A percentile compares a stretch with the other conserved stretches of the same genome.
Conservation (phyloP, 2,888 invertebrate genomes). For the Torymus aiolomorphi region DNA sequence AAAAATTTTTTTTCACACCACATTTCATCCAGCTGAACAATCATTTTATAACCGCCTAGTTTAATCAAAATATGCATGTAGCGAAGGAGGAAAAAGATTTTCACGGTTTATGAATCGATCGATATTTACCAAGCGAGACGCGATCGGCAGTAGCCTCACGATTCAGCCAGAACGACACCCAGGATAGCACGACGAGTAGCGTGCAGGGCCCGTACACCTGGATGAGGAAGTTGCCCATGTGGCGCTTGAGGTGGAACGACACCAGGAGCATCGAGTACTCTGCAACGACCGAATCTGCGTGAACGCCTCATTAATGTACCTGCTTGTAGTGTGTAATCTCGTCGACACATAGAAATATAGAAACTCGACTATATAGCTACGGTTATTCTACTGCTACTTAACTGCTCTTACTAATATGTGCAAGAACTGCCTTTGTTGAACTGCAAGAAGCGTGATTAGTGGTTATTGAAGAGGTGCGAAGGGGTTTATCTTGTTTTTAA, state of each 20-base stretch:
- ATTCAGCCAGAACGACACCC: constrained; percentile 92
- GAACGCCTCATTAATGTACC: constrained; percentile 16
- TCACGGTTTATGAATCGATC: too few species aligned
- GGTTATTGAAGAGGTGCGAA: too few species aligned
- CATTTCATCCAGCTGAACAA: too few species aligned
- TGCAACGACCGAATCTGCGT: constrained; percentile 74
- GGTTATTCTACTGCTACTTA: constrained; percentile 15
- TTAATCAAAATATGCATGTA: too few species aligned
- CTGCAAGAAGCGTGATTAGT: too few species aligned
- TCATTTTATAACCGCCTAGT: too few species aligned
- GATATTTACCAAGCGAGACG: constrained; percentile 82
- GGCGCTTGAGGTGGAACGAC: constrained; percentile 86
- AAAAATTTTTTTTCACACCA: too few species aligned
- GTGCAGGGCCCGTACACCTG: constrained; percentile 92
- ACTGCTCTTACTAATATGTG: background rate
- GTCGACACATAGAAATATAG: constrained; percentile 13
- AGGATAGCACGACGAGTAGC: constrained; percentile 88
- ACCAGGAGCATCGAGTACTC: constrained; percentile 85
- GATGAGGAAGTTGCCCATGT: constrained; percentile 91
- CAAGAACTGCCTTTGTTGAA: too few species aligned
- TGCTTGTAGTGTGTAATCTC: background rate
- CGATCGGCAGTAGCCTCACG: constrained; percentile 90
- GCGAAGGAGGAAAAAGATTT: too few species aligned
- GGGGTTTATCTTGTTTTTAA: too few species aligned
- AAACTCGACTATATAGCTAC: constrained; percentile 5